Conservation (phyloP, 2,888 invertebrate genomes). For the Sphaeridia pumilis region DNA sequence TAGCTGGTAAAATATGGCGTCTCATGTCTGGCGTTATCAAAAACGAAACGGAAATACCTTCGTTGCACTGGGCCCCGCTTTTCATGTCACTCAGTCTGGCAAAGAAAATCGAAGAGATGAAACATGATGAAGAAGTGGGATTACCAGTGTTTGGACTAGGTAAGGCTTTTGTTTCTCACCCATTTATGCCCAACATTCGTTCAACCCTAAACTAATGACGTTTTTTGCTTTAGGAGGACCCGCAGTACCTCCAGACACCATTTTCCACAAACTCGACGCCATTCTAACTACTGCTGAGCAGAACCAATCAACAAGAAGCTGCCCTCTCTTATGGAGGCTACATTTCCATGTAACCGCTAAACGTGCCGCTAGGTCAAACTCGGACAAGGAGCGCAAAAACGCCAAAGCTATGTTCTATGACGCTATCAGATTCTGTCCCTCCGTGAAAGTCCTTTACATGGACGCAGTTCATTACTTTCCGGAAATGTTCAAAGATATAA, state of each 20-base stretch:
- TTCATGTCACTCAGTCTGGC: conserved; percentile 32
- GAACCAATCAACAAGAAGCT: conserved; percentile 27
- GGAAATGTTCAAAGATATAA: conserved; percentile 27
- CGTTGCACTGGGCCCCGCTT: conserved; percentile 32
- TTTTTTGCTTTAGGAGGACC: conserved; percentile 26
- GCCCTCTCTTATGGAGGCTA: conserved; percentile 34
- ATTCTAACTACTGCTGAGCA: conserved; percentile 31
- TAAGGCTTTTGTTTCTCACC: too few relatives aligned
- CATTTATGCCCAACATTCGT: background rate
- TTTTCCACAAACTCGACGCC: conserved; percentile 35
- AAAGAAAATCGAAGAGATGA: conserved; percentile 31
- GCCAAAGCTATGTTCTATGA: conserved; percentile 27
- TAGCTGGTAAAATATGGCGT: conserved; percentile 34
- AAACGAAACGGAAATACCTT: conserved; percentile 18
- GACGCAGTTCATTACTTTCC: conserved; percentile 33
- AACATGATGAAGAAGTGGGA: conserved; percentile 32
- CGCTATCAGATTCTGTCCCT: conserved; percentile 31
- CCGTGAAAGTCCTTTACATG: conserved; percentile 29
- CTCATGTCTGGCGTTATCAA: conserved; percentile 30
- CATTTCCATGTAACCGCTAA: conserved; percentile 30
- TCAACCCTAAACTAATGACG: background rate
- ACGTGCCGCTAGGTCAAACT: conserved; percentile 23
- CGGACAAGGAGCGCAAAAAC: conserved; percentile 16
- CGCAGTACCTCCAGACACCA: conserved; percentile 34
- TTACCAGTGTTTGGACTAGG: conserved; percentile 31